Percentiles rank a stretch among this genome's conserved stretches.
These are phyloP conservation scores for Neopipo cinnamomea DNA, from an alignment of 2,113 vertebrate genomes.

Conservation along the genomic window DNA sequence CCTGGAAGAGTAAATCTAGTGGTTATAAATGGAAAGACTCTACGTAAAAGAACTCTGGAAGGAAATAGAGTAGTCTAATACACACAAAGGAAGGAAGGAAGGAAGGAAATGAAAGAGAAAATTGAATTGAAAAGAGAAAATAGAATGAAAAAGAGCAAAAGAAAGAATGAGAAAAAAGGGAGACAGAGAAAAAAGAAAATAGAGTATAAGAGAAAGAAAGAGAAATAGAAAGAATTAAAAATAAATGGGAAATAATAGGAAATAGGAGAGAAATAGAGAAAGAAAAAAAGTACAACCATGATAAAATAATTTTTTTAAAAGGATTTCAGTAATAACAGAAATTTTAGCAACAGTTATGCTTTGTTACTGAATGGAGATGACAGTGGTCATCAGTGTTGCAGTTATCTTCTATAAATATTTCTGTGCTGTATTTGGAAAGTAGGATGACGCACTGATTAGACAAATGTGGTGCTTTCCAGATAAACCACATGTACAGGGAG, in stretches of 20 bases:
- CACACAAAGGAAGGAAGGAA: too few relatives aligned
- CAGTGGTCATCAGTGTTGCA: neutral
- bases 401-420: conserved; percentile 18
- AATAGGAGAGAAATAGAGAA: neutral
- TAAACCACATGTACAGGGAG: neutral
- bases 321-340: neutral
- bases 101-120: neutral
- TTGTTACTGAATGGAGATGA: neutral
- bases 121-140: neutral
- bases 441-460: neutral
- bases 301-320: neutral
- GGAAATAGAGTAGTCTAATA: neutral
- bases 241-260: neutral
- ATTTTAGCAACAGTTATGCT: neutral
- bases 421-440: neutral
- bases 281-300: neutral
- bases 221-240: neutral
- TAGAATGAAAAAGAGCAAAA: too few relatives aligned
- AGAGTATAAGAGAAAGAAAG: neutral
- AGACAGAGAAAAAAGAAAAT: neutral
- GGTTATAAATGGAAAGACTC: neutral
- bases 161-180: neutral
- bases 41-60: neutral
- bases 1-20: neutral
- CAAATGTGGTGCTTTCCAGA: conserved; percentile 26